These are phyloP conservation scores for Indicator indicator DNA, from an alignment of 2,113 vertebrate genomes.

Conservation along the genomic window DNA sequence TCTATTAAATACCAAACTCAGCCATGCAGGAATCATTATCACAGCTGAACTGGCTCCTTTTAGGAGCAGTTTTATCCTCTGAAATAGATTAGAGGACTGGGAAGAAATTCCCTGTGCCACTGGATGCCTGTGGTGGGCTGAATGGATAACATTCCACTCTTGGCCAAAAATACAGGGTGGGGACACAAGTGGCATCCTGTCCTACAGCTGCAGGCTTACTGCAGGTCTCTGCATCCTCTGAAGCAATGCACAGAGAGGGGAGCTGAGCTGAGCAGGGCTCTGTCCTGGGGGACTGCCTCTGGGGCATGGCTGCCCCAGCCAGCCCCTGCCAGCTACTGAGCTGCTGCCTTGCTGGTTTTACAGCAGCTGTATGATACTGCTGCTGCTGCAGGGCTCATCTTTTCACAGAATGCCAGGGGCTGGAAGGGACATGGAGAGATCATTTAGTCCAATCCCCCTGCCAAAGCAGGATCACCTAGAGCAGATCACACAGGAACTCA, in stretches of 20 bases:
- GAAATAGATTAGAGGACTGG: neutral
- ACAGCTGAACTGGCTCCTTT: slow-evolving; percentile 9
- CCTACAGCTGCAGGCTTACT: neutral
- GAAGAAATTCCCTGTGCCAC: slow-evolving; percentile 3
- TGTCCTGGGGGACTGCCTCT: neutral
- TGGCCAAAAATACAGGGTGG: neutral
- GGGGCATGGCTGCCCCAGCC: neutral
- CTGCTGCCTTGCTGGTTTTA: neutral
- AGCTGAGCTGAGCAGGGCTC: neutral
- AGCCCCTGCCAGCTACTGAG: neutral
- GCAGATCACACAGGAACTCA: too few relatives aligned
- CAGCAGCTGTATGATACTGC: neutral
- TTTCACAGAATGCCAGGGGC: too few relatives aligned
- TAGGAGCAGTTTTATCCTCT: neutral
- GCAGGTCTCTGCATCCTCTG: neutral
- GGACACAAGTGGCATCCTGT: neutral
- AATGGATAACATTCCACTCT: neutral
- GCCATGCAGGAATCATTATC: slow-evolving; percentile 10
- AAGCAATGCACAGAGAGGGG: neutral
- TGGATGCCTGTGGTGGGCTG: neutral
- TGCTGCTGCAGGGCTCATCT: too few relatives aligned
- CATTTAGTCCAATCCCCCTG: too few relatives aligned
- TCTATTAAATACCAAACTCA: slow-evolving; percentile 51
- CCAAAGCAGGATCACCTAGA: too few relatives aligned
- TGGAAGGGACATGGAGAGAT: too few relatives aligned